A percentile compares a stretch with the other conserved stretches of the same genome.
Evolutionary conservation across 2,113 vertebrate genomes (phyloP).

Genomic region (Sinocyclocheilus rhinocerous): DNA sequence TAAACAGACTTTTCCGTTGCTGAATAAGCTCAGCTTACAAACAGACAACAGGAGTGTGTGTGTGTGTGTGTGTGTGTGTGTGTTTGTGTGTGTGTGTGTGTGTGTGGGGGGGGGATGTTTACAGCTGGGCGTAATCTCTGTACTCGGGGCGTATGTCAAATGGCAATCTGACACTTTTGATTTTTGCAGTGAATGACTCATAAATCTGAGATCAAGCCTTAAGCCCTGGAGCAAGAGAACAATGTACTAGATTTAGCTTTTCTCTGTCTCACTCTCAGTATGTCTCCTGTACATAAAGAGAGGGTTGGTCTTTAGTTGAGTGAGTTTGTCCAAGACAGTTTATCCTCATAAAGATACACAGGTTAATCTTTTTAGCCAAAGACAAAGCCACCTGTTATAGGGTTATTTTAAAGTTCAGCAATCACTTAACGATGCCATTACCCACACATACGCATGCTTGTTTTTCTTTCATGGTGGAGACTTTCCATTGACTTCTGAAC

Average conservation of each 20-base stretch:
- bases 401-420: slow-evolving; percentile 70
- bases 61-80: too few species aligned
- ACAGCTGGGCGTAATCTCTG: background rate
- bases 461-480: background rate
- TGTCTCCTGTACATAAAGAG: slow-evolving; percentile 35
- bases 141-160: slow-evolving; percentile 27
- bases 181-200: slow-evolving; percentile 20
- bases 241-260: background rate
- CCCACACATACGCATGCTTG: background rate
- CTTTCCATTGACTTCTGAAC: background rate
- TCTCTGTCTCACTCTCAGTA: slow-evolving; percentile 19
- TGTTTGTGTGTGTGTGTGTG: too few species aligned
- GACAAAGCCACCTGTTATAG: slow-evolving; percentile 71
- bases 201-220: slow-evolving; percentile 28
- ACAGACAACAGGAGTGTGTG: too few species aligned
- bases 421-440: slow-evolving; percentile 75
- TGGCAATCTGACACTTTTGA: slow-evolving; percentile 42
- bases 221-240: background rate
- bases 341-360: slow-evolving; percentile 47
- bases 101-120: background rate
- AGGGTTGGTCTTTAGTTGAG: slow-evolving; percentile 57
- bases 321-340: slow-evolving; percentile 60
- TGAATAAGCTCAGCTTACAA: slow-evolving; percentile 17
- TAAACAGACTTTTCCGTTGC: background rate
- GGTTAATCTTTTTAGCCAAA: slow-evolving; percentile 68